These are phyloP conservation scores for Ceratitis capitata DNA, from an alignment of 1,140 invertebrate species.

Conservation along the genomic window DNA sequence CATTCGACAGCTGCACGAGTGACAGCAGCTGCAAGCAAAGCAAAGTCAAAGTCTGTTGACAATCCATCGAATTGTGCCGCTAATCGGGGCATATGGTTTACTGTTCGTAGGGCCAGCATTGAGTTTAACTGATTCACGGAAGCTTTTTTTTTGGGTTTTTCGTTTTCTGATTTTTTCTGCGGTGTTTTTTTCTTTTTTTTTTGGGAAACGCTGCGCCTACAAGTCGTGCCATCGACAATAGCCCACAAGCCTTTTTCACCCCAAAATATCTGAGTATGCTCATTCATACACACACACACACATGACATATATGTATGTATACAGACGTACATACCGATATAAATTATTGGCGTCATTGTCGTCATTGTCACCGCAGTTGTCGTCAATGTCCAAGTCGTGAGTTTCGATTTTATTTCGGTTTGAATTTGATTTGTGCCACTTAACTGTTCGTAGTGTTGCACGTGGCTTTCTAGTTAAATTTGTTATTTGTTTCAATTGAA, in stretches of 20 bases:
- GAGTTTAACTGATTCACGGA: conserved; percentile 2
- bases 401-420: conserved; percentile 5
- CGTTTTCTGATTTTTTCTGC: not conserved
- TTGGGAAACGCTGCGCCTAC: conserved; percentile 9
- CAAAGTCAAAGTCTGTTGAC: conserved; percentile 19
- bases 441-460: conserved; percentile 11
- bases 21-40: conserved; percentile 9
- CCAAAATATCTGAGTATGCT: not conserved
- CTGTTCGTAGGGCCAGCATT: conserved; percentile 9
- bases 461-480: not conserved
- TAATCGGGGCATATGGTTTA: conserved; percentile 16
- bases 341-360: not conserved
- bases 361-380: not conserved
- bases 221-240: conserved; percentile 32
- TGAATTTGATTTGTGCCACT: conserved; percentile 36
- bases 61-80: conserved; percentile 22
- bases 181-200: not conserved
- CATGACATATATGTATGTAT: not conserved
- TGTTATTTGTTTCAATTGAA: not conserved
- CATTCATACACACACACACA: not conserved
- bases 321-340: not conserved
- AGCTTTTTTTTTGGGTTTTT: not conserved
- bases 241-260: conserved; percentile 34
- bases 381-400: conserved; percentile 37
- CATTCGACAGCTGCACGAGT: conserved; percentile 32